Percentiles rank a stretch among this genome's conserved stretches.
phyloP scores from a whole-genome alignment of 1,140 invertebrate species.

The Bombus polaris region DNA sequence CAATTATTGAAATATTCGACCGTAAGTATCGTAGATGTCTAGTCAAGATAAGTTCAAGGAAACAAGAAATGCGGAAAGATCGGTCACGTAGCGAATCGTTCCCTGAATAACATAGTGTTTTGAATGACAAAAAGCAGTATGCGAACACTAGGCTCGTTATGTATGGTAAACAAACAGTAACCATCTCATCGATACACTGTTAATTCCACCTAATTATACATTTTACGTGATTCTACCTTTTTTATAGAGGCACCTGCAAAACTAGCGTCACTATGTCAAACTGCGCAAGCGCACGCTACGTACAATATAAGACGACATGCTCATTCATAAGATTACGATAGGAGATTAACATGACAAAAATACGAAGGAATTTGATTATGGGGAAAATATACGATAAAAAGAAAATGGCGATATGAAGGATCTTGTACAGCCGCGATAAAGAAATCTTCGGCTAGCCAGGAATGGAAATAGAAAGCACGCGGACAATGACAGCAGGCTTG shows the following conservation, averaged over 20 bases:
- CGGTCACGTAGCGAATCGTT: not conserved
- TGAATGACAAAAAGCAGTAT: not conserved
- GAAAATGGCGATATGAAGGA: no score
- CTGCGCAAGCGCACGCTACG: no score
- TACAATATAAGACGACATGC: not conserved
- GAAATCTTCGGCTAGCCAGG: conserved; percentile 6
- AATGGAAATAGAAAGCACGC: conserved; percentile 36
- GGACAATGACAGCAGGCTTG: conserved; percentile 41
- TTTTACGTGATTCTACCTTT: not conserved
- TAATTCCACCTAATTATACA: not conserved
- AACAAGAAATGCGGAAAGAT: not conserved
- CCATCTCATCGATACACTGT: not conserved
- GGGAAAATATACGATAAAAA: not conserved
- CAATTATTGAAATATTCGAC: not conserved
- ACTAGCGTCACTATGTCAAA: not conserved
- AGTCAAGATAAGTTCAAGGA: not conserved
- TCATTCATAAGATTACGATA: not conserved
- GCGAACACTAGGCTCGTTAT: not conserved
- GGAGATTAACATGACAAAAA: not conserved
- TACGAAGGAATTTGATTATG: not conserved
- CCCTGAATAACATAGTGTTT: not conserved
- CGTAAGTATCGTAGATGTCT: not conserved
- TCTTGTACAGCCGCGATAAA: conserved; percentile 2
- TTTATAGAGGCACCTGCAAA: not conserved
- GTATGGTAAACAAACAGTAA: not conserved